Base-by-base conservation (phyloP, 2,888 invertebrate species). In the Beris morrisii region DNA sequence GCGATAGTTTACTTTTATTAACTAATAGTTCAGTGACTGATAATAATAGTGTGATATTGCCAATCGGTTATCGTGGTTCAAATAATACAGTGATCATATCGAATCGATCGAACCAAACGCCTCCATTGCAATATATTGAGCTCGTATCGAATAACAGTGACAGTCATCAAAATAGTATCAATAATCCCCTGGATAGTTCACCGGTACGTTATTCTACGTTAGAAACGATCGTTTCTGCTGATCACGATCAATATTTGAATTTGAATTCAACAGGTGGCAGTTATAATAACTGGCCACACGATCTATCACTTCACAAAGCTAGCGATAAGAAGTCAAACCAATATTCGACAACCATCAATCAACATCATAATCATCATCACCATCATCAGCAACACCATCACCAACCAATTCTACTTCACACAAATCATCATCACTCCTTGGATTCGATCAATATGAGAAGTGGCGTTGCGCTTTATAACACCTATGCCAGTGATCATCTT, bases 71-170 rank as follows among this genome's bases (percentile, higher is more conserved):
- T 74, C 78, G 78, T 58, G 78, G 78, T 48, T 70, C 75, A 32
- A 78, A 79, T 69, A 78, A 79, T 72, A 78, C 78, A 45, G 78
- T 79, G 65, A 79, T 79, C 46, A 79, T 77, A 72, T 72, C 78
- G 48, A 78, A 75, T 66, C 52, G 48, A 5, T 43, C 58, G 11
- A 69, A 57, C 59, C 64, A 67, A 31, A 65, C 67, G n/a, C 56
- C 65, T 12, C 65, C 69, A 13, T 45, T 69, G 43, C 66, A 69
- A 9, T 69, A 67, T 52, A 67, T 69, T 11, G 69, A 67, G 55
- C 52, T 70, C 59, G 66, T 67, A 9, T 53, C 61, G 48, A 67
- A 57, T 58, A 32, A 53, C 22, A 54, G 45, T 55, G 30, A 59
- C 22, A 61, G 46, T 55, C 61, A 68, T 54, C 67, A 67, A 5